Conservation (phyloP, 2,113 vertebrate species). For the Leptodactylus fuscus region DNA sequence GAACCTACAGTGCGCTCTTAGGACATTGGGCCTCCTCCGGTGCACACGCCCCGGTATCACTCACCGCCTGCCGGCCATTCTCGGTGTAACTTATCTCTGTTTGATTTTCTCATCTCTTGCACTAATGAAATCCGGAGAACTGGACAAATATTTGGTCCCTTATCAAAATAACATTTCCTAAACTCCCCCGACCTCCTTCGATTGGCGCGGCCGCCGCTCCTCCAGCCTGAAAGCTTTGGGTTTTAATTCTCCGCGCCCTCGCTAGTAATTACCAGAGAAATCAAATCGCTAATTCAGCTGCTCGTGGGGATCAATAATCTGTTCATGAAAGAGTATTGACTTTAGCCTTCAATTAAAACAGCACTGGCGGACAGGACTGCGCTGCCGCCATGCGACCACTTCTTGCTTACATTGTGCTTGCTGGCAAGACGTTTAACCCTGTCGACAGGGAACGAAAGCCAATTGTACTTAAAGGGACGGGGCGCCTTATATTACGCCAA, state of each 20-base stretch:
- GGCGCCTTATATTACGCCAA: not conserved
- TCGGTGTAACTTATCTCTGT: not conserved
- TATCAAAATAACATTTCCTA: conserved; percentile 48
- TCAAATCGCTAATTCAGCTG: conserved; percentile 48
- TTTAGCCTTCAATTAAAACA: conserved; percentile 44
- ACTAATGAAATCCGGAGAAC: not conserved
- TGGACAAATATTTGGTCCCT: conserved; percentile 27
- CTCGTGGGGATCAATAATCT: conserved; percentile 41
- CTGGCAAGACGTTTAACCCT: conserved; percentile 12
- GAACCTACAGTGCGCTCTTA: no score
- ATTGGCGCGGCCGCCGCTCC: not conserved
- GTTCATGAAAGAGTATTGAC: conserved; percentile 50
- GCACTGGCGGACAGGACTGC: conserved; percentile 16
- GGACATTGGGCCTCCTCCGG: no score
- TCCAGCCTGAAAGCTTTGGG: not conserved
- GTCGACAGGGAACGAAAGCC: not conserved
- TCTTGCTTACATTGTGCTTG: not conserved
- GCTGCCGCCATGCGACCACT: not conserved
- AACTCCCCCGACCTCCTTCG: not conserved
- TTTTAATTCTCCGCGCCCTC: conserved; percentile 22
- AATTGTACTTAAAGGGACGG: not conserved
- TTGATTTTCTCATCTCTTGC: not conserved
- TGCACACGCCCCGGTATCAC: no score
- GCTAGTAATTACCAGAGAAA: conserved; percentile 46
- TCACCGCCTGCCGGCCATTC: no score